phyloP scores from a whole-genome alignment of 2,888 invertebrate genomes.

The Sabatieria punctata region DNA sequence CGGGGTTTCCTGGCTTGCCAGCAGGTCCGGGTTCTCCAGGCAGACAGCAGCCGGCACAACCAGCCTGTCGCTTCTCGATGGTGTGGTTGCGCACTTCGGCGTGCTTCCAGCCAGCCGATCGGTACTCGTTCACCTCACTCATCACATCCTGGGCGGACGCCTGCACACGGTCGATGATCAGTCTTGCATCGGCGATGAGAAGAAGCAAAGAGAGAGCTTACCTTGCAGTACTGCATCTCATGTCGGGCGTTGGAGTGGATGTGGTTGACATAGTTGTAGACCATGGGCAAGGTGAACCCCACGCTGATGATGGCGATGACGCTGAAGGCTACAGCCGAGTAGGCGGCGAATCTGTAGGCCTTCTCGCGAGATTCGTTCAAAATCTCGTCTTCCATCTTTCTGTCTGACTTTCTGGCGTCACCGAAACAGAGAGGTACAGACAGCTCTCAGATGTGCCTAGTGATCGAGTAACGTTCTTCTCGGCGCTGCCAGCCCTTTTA shows the following conservation, averaged over 20 bases:
- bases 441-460: too few relatives aligned
- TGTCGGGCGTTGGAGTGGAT: background rate
- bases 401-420: too few relatives aligned
- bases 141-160: conserved; percentile 6
- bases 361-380: too few relatives aligned
- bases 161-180: too few relatives aligned
- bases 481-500: too few relatives aligned
- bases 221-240: background rate
- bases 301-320: background rate
- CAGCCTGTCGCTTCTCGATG: conserved; percentile 7
- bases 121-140: background rate
- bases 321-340: too few relatives aligned
- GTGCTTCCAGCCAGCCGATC: background rate
- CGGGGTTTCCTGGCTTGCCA: conserved; percentile 6
- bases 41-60: conserved; percentile 9
- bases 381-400: too few relatives aligned
- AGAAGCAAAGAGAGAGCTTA: too few relatives aligned
- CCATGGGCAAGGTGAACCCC: background rate
- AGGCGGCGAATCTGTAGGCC: too few relatives aligned
- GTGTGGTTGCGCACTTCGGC: conserved; percentile 3
- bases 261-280: background rate
- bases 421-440: too few relatives aligned
- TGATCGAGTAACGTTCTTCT: too few relatives aligned
- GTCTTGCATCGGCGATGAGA: too few relatives aligned
- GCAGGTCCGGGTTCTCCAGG: conserved; percentile 8